A percentile compares a stretch with the other conserved stretches of the same genome.
phyloP scores from a whole-genome alignment of 1,140 invertebrate species.

The Drosophila sechellia region DNA sequence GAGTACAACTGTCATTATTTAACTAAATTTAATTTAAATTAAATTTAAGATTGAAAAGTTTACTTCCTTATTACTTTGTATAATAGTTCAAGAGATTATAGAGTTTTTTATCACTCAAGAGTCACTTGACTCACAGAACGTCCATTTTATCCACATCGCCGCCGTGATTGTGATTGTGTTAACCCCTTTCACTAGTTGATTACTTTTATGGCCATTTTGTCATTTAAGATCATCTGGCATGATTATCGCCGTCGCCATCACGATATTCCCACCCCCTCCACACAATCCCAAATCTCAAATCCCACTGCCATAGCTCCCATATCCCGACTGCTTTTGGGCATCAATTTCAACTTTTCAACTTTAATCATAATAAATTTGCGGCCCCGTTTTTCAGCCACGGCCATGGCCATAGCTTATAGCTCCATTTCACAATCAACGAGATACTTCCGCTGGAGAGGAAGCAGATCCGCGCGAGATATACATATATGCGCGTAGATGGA shows the following conservation, averaged over 20 bases:
- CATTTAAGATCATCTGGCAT: constrained; percentile 44
- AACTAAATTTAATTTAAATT: neutral
- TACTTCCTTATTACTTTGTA: neutral
- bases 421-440: constrained; percentile 76
- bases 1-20: constrained; percentile 24
- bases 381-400: constrained; percentile 36
- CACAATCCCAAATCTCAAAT: neutral
- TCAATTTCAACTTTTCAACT: constrained; percentile 80
- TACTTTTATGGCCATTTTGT: constrained; percentile 30
- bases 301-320: neutral
- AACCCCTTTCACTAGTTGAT: constrained; percentile 31
- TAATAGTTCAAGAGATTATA: neutral
- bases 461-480: constrained; percentile 6
- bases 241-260: constrained; percentile 27
- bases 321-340: constrained; percentile 38
- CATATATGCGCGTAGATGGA: neutral
- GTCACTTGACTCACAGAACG: neutral
- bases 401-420: constrained; percentile 41
- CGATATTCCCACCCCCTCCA: constrained; percentile 33
- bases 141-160: neutral
- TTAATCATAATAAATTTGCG: constrained; percentile 79
- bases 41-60: neutral
- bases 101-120: neutral
- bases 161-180: constrained; percentile 21
- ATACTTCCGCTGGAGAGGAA: constrained; percentile 60